These are phyloP conservation scores for Miniopterus natalensis DNA, from an alignment of 2,113 vertebrate genomes.

Conservation along the genomic window DNA sequence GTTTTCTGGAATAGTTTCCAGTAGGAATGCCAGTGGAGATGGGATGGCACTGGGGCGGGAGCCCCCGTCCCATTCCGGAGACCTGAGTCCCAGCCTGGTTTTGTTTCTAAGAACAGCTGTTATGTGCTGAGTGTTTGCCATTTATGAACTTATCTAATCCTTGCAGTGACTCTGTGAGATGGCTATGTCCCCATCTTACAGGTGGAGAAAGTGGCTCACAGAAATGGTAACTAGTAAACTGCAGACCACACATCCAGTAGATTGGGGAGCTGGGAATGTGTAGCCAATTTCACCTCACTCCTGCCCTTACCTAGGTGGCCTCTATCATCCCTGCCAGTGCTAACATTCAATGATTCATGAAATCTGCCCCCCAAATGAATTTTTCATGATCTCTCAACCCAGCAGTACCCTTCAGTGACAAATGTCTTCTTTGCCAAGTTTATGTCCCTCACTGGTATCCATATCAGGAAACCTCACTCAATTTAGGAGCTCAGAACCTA, in stretches of 20 bases:
- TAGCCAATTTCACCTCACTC: background rate
- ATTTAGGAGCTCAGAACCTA: background rate
- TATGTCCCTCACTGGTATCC: background rate
- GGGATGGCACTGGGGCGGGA: rapidly evolving
- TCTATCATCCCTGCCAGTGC: background rate
- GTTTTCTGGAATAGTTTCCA: background rate
- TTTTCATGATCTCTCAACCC: background rate
- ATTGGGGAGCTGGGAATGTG: background rate
- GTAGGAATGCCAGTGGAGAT: background rate
- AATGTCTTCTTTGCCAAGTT: background rate
- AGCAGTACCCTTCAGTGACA: background rate
- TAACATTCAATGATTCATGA: background rate
- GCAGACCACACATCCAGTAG: background rate
- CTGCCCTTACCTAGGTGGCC: background rate
- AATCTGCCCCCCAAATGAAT: background rate
- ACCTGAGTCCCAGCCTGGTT: background rate
- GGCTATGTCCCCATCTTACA: background rate
- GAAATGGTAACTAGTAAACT: background rate
- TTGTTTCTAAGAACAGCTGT: background rate
- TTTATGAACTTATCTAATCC: background rate
- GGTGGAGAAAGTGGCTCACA: background rate
- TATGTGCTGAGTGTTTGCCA: background rate
- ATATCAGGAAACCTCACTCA: background rate
- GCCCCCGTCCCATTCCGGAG: background rate
- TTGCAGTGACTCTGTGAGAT: background rate